phyloP scores from a whole-genome alignment of 2,113 vertebrate genomes.

The Myocastor coypus region DNA sequence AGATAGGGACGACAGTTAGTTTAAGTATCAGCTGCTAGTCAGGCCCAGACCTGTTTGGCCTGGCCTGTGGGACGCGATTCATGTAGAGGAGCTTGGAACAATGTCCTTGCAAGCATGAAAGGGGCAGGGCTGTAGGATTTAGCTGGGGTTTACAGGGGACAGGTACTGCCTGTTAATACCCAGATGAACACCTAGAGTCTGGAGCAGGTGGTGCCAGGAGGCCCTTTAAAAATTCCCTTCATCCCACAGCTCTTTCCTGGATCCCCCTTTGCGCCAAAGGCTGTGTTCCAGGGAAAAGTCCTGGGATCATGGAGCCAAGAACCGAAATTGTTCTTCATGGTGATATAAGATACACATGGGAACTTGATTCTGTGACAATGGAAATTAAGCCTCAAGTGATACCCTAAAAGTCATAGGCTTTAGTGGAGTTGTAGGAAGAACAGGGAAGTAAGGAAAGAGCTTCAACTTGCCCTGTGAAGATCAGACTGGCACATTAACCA shows the following conservation, averaged over 20 bases:
- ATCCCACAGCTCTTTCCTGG: accelerated
- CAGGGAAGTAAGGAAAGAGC: not conserved
- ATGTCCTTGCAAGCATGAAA: not conserved
- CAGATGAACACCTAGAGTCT: not conserved
- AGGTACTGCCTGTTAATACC: not conserved
- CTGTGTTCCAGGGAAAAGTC: not conserved
- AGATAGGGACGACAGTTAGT: not conserved
- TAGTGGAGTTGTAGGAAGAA: not conserved
- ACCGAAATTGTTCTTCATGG: not conserved
- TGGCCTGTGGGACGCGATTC: not conserved
- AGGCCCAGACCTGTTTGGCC: constrained; percentile 39
- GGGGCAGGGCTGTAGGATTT: not conserved
- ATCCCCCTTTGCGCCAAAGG: accelerated
- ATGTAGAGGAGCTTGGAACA: not conserved
- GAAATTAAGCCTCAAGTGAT: not conserved
- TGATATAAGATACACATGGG: not conserved
- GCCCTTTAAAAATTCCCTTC: not conserved
- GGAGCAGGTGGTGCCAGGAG: not conserved
- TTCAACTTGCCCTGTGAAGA: not conserved
- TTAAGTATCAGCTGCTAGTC: constrained; percentile 32
- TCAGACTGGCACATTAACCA: not conserved
- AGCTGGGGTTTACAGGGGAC: no score
- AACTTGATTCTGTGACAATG: not conserved
- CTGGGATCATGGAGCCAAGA: not conserved
- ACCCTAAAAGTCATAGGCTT: not conserved